Conservation (phyloP, 2,113 vertebrate genomes). For the Acanthisitta chloris region DNA sequence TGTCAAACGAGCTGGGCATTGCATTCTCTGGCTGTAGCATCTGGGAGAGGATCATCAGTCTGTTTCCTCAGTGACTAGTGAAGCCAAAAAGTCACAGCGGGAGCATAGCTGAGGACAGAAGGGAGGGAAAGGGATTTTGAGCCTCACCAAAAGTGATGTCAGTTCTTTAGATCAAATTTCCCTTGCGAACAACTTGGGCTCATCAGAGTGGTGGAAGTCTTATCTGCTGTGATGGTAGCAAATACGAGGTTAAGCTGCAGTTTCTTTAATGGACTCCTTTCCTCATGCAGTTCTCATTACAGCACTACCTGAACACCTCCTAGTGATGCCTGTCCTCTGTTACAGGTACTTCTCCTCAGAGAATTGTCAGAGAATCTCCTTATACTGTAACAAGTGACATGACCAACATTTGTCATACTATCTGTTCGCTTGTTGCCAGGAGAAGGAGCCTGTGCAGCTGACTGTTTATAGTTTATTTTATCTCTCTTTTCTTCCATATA, state of each 20-base stretch:
- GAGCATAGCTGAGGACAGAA: constrained; percentile 4
- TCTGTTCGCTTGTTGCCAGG: neutral
- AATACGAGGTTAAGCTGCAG: neutral
- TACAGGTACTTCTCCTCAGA: neutral
- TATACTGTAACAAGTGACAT: neutral
- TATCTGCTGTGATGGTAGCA: neutral
- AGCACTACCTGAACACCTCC: neutral
- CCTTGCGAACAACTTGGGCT: neutral
- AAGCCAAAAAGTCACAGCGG: constrained; percentile 35
- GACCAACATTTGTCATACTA: neutral
- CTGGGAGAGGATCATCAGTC: constrained; percentile 3
- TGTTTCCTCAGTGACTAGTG: constrained; percentile 23
- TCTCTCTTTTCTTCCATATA: neutral
- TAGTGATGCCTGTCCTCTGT: neutral
- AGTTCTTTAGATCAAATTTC: neutral
- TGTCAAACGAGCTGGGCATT: neutral
- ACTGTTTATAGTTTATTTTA: neutral
- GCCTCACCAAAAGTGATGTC: neutral
- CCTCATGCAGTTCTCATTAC: neutral
- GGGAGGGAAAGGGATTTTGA: neutral
- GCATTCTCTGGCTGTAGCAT: constrained; percentile 27
- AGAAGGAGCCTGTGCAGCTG: neutral
- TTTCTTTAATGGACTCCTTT: neutral
- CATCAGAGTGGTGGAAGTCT: neutral
- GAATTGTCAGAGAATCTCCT: neutral